Conservation (phyloP, 2,113 vertebrate genomes). For the Gallinago paraguaiae region DNA sequence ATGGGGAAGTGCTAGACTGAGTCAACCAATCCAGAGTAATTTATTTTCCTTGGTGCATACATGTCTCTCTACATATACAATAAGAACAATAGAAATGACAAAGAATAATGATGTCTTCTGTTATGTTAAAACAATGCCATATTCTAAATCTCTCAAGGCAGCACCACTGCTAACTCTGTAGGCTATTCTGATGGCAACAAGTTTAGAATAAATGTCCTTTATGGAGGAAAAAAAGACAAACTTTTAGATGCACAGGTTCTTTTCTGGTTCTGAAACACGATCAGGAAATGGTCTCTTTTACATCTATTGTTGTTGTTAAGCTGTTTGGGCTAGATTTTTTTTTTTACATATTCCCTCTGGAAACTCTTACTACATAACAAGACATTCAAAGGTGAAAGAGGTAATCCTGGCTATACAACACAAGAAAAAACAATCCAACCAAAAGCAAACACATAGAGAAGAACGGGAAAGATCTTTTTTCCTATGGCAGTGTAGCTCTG, state of each 20-base stretch:
- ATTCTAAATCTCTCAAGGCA: background rate
- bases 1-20: background rate
- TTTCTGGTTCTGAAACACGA: background rate
- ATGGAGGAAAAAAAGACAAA: background rate
- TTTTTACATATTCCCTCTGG: background rate
- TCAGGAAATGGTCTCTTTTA: background rate
- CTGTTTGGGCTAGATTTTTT: background rate
- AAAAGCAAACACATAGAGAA: background rate
- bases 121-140: background rate
- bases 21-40: background rate
- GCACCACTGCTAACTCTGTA: background rate
- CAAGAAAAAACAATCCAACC: background rate
- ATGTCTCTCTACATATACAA: background rate
- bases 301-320: background rate
- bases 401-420: background rate
- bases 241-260: background rate
- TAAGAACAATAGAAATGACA: background rate
- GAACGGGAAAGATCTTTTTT: background rate
- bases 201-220: background rate
- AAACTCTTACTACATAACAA: background rate
- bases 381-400: background rate
- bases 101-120: background rate
- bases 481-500: background rate
- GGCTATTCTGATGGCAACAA: background rate
- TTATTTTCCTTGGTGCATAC: background rate